Percentiles rank a stretch among this genome's conserved stretches.
phyloP scores from a whole-genome alignment of 1,140 invertebrate genomes.

The Drosophila pseudoananassae region DNA sequence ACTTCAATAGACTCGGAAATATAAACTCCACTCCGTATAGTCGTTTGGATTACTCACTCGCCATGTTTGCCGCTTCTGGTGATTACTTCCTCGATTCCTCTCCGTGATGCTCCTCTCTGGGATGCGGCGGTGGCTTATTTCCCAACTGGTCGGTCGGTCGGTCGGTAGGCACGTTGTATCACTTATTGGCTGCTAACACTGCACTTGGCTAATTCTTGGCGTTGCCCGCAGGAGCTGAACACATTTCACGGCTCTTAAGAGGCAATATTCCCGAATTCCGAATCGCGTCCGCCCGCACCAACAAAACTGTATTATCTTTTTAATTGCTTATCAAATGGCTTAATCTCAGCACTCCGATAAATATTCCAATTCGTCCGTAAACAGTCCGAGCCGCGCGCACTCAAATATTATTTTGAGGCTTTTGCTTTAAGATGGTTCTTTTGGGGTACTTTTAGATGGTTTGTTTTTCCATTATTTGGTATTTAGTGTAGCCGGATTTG shows the following conservation, averaged over 20 bases:
- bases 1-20: neutral
- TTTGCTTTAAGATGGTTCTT: neutral
- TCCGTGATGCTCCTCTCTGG: constrained; percentile 13
- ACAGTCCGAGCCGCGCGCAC: neutral
- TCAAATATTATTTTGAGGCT: neutral
- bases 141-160: constrained; percentile 12
- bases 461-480: neutral
- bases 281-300: constrained; percentile 14
- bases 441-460: neutral
- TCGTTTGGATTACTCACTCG: constrained; percentile 63
- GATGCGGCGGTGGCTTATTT: constrained; percentile 16
- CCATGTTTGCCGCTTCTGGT: constrained; percentile 67
- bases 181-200: constrained; percentile 53
- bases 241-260: constrained; percentile 59
- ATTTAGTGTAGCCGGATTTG: neutral
- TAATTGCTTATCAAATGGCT: neutral
- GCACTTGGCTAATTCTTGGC: constrained; percentile 33
- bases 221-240: constrained; percentile 48
- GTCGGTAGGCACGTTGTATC: constrained; percentile 47
- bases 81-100: constrained; percentile 24
- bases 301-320: neutral
- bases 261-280: neutral
- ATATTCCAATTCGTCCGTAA: too few species aligned
- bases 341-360: too few species aligned
- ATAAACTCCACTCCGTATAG: too few species aligned